Percentiles rank a stretch among this genome's conserved stretches.
Evolutionary conservation across 2,797 vertebrate genomes (phyloP).

Genomic region (Cyclopterus lumpus): DNA sequence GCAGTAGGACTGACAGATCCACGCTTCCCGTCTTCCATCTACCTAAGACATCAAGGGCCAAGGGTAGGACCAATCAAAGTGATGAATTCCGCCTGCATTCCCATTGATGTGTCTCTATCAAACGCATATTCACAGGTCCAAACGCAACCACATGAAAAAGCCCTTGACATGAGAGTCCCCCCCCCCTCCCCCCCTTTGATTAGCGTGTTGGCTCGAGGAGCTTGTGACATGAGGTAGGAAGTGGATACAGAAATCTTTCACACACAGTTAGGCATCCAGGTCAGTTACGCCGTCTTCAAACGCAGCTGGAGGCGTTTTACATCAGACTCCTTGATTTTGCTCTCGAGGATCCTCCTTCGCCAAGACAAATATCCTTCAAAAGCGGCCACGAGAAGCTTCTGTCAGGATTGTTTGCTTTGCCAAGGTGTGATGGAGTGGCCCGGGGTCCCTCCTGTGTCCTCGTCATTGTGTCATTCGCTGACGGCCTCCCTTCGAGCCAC

Average conservation of each 20-base stretch:
- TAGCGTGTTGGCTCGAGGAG: conserved; percentile 10
- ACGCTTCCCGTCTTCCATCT: conserved; percentile 6
- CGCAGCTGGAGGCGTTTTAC: conserved; percentile 39
- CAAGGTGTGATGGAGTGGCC: conserved; percentile 60
- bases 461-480: conserved; percentile 38
- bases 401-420: conserved; percentile 52
- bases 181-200: conserved; percentile 43
- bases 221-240: conserved; percentile 35
- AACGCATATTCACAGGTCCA: conserved; percentile 12
- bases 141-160: conserved; percentile 47
- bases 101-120: conserved; percentile 38
- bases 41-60: conserved; percentile 29
- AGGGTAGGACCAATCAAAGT: conserved; percentile 40
- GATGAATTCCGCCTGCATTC: conserved; percentile 41
- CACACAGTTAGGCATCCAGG: conserved; percentile 39
- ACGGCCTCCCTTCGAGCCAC: conserved; percentile 51
- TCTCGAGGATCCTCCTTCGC: conserved; percentile 40
- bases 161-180: conserved; percentile 22
- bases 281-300: conserved; percentile 51
- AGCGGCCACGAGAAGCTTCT: conserved; percentile 39
- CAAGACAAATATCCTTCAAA: conserved; percentile 61
- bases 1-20: not conserved
- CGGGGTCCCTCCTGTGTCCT: conserved; percentile 44
- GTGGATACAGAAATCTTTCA: conserved; percentile 44
- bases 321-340: conserved; percentile 37